Evolutionary conservation across 53 echinoderm and acorn worm genomes (phyloP), one percentile per base, ranked within the genome.

Genomic region (Pentamera pediparva): DNA sequence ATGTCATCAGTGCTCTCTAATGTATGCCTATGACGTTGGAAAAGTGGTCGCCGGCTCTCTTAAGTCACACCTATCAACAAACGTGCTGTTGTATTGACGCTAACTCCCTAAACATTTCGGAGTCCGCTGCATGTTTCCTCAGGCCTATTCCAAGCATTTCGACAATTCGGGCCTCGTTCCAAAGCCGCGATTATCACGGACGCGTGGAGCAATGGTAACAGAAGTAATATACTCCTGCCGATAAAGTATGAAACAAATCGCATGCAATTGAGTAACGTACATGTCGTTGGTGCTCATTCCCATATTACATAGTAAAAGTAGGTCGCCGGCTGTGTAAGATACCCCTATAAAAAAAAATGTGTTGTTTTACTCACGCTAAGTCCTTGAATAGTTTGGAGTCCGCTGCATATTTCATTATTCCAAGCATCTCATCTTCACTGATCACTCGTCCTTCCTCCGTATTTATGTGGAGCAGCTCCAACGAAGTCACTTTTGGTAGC

Each of bases 371-470:
- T 28, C 27, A 58, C 59, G 15, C 11, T 58, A 58, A 58, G 26
- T 58, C 59, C 29, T 30, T 58, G 59, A 58, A 58, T 58, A 25
- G 24, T 25, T 58, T 30, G 29, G 59, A 58, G 59, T 58, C 29
- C 29, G 59, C 59, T 58, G 59, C 59, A 58, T 58, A 58, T 58
- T 58, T 58, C 59, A 58, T 58, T 58, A 58, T 58, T 58, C 59
- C 59, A 58, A 58, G 22, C 25, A 58, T 58, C 59, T 58, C 59
- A 30, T 58, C 59, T 58, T 58, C 59, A 0, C 5, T 58, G 28
- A 58, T 58, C 29, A 0, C 24, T 58, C 59, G 24, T 58, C 59
- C 59, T 58, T 58, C 59, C 59, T 58, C 59, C 59, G 59, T 58
- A 25, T 28, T 58, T 58, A 58, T 58, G 59, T 58, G 59, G 29